These are phyloP conservation scores for Physeter macrocephalus DNA, from an alignment of 2,113 vertebrate species.

Conservation along the genomic window DNA sequence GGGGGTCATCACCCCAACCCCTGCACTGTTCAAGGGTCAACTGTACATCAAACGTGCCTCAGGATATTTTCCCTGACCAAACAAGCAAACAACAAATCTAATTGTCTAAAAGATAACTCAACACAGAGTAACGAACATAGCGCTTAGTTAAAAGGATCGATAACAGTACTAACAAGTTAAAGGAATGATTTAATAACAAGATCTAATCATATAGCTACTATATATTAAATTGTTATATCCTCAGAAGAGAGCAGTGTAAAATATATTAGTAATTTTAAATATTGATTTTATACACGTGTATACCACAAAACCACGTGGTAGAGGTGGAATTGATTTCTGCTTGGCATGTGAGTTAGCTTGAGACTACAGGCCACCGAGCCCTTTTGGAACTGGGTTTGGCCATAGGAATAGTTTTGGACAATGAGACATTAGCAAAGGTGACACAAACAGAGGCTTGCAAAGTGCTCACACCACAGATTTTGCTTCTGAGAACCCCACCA, in stretches of 20 bases:
- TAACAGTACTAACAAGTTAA: neutral
- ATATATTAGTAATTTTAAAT: neutral
- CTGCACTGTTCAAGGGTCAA: neutral
- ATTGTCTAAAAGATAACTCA: neutral
- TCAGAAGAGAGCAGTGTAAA: neutral
- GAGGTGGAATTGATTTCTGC: neutral
- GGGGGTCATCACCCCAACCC: neutral
- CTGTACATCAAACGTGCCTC: neutral
- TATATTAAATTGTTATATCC: neutral
- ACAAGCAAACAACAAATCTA: neutral
- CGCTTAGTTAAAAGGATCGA: neutral
- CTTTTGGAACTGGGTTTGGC: neutral
- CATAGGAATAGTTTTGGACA: neutral
- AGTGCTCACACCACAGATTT: neutral
- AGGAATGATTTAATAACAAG: neutral
- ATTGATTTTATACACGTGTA: neutral
- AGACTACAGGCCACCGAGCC: neutral
- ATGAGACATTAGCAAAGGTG: neutral
- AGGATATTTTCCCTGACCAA: neutral
- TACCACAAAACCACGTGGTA: neutral
- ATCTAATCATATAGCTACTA: neutral
- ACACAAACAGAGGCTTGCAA: neutral
- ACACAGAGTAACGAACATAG: neutral
- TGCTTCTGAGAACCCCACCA: fast-evolving
- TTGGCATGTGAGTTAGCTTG: neutral